phyloP scores from a whole-genome alignment of 2,113 vertebrate species.

The Lepus americanus region DNA sequence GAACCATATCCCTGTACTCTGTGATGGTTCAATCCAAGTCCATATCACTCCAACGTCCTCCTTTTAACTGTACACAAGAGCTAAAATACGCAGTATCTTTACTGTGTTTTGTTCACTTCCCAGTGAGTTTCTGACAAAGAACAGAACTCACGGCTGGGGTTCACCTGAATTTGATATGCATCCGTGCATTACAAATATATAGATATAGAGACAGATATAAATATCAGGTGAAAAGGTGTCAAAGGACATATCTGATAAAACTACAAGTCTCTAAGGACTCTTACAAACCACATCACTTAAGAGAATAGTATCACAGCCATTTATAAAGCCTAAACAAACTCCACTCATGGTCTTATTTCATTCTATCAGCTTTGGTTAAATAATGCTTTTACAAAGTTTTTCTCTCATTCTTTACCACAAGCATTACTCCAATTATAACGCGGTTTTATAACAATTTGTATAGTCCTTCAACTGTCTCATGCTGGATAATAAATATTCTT shows the following conservation, averaged over 20 bases:
- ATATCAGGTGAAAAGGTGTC: conserved; percentile 17
- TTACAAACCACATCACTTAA: neutral
- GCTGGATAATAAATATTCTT: conserved; percentile 70
- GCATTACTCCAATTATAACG: conserved; percentile 56
- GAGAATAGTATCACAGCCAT: conserved; percentile 35
- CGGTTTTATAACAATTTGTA: conserved; percentile 26
- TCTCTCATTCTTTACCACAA: conserved; percentile 31
- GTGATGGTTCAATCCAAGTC: neutral
- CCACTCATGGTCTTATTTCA: neutral
- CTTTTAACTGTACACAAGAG: neutral
- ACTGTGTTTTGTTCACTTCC: neutral
- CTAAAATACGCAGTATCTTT: neutral
- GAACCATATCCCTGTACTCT: neutral
- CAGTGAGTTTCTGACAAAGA: neutral
- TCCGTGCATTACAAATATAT: neutral
- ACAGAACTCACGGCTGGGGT: neutral
- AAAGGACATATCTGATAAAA: neutral
- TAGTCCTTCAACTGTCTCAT: conserved; percentile 44
- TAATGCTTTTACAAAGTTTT: conserved; percentile 55
- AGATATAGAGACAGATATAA: too few species aligned
- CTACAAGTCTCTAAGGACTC: neutral
- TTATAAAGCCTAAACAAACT: conserved; percentile 4
- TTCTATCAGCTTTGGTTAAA: conserved; percentile 12
- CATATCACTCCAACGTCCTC: neutral
- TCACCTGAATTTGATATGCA: neutral